Evolutionary conservation across 2,888 invertebrate species (phyloP).

Genomic region (Eledone cirrhosa): DNA sequence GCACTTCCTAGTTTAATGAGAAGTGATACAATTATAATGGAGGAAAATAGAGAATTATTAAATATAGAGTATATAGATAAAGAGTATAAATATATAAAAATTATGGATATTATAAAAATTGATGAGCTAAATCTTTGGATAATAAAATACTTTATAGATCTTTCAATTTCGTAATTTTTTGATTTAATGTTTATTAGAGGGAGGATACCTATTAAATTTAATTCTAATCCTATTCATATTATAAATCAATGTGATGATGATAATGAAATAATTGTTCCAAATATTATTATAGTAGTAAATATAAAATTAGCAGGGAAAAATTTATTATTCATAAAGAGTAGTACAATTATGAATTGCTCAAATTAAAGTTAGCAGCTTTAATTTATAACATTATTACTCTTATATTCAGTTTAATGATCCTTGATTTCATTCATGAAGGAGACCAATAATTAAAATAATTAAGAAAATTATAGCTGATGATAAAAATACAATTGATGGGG

Average conservation of each 20-base stretch:
- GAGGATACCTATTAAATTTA: conserved; percentile 40
- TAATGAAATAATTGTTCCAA: conserved; percentile 32
- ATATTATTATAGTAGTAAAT: neutral
- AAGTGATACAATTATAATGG: too few species aligned
- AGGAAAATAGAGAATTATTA: too few species aligned
- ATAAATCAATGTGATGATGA: conserved; percentile 36
- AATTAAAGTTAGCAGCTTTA: conserved; percentile 42
- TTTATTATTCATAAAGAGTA: conserved; percentile 35
- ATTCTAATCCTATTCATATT: conserved; percentile 40
- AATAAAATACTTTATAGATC: too few species aligned
- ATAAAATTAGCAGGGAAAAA: conserved; percentile 24
- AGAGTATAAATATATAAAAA: too few species aligned
- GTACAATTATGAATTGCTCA: conserved; percentile 40
- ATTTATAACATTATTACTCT: conserved; percentile 29
- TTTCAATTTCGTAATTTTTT: conserved; percentile 38
- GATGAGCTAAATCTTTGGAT: too few species aligned
- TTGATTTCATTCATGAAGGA: too few species aligned
- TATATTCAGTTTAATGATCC: too few species aligned
- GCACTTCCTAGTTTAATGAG: too few species aligned
- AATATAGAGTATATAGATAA: too few species aligned
- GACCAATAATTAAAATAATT: too few species aligned
- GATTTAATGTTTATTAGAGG: conserved; percentile 36
- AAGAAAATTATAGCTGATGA: conserved; percentile 27
- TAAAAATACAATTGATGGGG: too few species aligned
- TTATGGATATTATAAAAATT: too few species aligned